These are phyloP conservation scores for Drosophila falleni DNA, from an alignment of 2,888 invertebrate genomes.

Conservation along the genomic window DNA sequence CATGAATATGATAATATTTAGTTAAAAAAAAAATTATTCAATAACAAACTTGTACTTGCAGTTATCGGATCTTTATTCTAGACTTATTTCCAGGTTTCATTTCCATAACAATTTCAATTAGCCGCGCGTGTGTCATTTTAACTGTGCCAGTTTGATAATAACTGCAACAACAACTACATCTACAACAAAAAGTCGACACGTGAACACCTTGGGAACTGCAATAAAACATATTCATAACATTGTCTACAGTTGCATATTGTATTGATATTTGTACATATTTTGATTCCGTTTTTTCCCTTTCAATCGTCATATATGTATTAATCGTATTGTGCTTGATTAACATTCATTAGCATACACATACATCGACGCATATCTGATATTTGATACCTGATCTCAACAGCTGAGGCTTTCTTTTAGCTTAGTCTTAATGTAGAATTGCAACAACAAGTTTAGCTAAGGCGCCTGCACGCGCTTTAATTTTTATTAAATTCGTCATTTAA, in stretches of 20 bases:
- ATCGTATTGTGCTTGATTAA: slow-evolving; percentile 46
- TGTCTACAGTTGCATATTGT: slow-evolving; percentile 3
- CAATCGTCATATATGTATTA: slow-evolving; percentile 28
- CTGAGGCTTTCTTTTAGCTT: slow-evolving; percentile 19
- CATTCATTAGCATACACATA: slow-evolving; percentile 52
- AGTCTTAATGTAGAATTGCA: neutral
- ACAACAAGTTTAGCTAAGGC: neutral
- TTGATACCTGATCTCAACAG: neutral
- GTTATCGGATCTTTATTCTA: neutral
- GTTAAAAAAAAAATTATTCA: neutral
- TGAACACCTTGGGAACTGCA: slow-evolving; percentile 32
- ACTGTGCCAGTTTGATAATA: slow-evolving; percentile 40
- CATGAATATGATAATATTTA: neutral
- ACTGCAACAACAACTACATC: neutral
- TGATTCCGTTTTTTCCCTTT: slow-evolving; percentile 22
- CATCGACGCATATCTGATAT: slow-evolving; percentile 4
- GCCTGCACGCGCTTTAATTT: slow-evolving; percentile 18
- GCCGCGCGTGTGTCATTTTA: slow-evolving; percentile 4
- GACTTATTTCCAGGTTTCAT: slow-evolving; percentile 9
- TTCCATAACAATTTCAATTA: slow-evolving; percentile 23
- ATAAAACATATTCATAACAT: slow-evolving; percentile 1
- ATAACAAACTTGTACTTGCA: neutral
- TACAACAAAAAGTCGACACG: slow-evolving; percentile 24
- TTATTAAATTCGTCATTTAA: neutral
- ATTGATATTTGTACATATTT: slow-evolving; percentile 3